Conservation (phyloP, 2,888 invertebrate species). For the Lissocephala sabroskyi region DNA sequence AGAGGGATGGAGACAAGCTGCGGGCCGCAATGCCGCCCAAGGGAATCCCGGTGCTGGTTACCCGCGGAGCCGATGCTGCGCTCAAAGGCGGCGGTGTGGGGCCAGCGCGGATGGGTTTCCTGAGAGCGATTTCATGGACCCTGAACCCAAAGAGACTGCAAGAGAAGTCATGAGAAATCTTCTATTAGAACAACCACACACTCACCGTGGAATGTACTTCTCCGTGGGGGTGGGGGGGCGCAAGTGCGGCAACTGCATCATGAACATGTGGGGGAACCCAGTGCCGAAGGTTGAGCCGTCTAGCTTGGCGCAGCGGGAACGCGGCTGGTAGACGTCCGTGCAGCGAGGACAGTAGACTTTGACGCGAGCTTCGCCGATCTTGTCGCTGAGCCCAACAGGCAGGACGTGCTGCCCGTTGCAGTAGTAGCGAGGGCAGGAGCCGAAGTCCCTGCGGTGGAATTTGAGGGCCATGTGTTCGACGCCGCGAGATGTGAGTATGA, state of each 20-base stretch:
- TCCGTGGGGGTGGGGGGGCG: conserved; percentile 20
- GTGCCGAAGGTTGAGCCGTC: conserved; percentile 46
- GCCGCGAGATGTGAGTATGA: conserved; percentile 23
- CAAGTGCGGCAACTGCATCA: conserved; percentile 40
- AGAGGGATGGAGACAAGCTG: no score
- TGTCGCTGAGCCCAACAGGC: conserved; percentile 36
- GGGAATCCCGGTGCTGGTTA: no score
- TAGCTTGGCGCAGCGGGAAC: conserved; percentile 12
- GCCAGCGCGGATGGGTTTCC: no score
- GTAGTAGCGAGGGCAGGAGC: conserved; percentile 39
- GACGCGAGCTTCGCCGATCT: conserved; percentile 17
- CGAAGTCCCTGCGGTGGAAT: conserved; percentile 38
- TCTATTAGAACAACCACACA: not conserved
- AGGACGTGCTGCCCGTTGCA: conserved; percentile 32
- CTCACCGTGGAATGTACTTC: conserved; percentile 43
- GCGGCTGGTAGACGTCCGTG: conserved; percentile 32
- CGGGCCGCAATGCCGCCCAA: no score
- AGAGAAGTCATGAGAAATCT: not conserved
- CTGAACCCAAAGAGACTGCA: conserved; percentile 37
- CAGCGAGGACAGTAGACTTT: conserved; percentile 47
- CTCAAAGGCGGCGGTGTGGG: no score
- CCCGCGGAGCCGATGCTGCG: no score
- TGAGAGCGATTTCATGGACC: no score
- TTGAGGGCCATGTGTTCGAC: conserved; percentile 32
- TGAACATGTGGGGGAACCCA: conserved; percentile 48